A percentile compares a stretch with the other conserved stretches of the same genome.
These are phyloP conservation scores for Euglossa dilemma DNA, from an alignment of 1,140 invertebrate genomes.

Conservation along the genomic window DNA sequence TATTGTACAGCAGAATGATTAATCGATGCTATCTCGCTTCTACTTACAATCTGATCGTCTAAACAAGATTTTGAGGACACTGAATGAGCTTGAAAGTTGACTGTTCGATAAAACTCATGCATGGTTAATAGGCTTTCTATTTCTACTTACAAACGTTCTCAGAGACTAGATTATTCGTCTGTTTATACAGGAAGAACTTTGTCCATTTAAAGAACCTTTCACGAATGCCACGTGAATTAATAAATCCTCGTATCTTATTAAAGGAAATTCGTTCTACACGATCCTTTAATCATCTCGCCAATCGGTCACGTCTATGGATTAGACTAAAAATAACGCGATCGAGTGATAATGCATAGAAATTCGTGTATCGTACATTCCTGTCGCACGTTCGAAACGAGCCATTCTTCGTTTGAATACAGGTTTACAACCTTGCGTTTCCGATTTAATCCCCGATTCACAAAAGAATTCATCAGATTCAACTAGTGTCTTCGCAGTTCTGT, in stretches of 20 bases:
- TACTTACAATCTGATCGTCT: not conserved
- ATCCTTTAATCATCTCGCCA: not conserved
- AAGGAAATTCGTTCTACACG: not conserved
- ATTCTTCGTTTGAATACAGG: not conserved
- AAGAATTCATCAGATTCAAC: conserved; percentile 11
- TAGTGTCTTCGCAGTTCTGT: not conserved
- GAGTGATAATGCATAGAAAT: not conserved
- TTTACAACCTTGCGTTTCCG: not conserved
- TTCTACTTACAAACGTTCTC: not conserved
- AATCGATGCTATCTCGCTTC: not conserved
- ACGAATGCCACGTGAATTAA: not conserved
- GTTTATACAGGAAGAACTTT: not conserved
- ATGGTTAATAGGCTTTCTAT: conserved; percentile 34
- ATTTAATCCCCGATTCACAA: not conserved
- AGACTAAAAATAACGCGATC: not conserved
- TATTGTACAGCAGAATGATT: not conserved
- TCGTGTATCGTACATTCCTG: not conserved
- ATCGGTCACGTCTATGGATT: not conserved
- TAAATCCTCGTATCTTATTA: not conserved
- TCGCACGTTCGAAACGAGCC: not conserved
- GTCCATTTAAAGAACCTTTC: not conserved
- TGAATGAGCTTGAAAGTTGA: conserved; percentile 24
- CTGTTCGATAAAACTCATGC: conserved; percentile 40
- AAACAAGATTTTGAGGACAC: conserved; percentile 6
- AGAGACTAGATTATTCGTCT: conserved; percentile 4